Conservation (phyloP, 2,113 vertebrate species). For the Zapornia atra region DNA sequence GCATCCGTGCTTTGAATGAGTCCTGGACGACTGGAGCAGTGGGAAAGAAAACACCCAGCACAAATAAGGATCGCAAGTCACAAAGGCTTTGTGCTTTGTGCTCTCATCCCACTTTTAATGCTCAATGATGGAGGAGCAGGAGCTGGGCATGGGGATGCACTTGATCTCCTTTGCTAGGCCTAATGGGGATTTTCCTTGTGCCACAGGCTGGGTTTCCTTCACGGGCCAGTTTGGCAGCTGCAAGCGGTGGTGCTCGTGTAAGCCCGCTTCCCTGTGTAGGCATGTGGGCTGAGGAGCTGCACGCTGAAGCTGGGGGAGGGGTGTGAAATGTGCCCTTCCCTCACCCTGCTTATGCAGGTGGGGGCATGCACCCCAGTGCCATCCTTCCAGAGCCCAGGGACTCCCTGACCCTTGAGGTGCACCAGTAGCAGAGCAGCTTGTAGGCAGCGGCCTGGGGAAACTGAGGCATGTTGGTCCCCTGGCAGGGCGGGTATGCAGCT, state of each 20-base stretch:
- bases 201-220: background rate
- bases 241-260: background rate
- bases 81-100: background rate
- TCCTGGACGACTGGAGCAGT: background rate
- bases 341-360: background rate
- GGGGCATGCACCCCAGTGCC: background rate
- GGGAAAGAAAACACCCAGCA: background rate
- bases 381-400: fast-evolving
- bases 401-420: background rate
- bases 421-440: fast-evolving
- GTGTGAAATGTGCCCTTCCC: background rate
- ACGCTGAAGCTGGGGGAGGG: fast-evolving
- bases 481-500: background rate
- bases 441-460: background rate
- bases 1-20: background rate
- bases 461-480: background rate
- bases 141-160: fast-evolving
- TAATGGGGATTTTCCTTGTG: background rate
- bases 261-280: fast-evolving
- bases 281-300: fast-evolving
- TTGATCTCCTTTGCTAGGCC: background rate
- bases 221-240: fast-evolving
- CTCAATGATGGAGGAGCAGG: background rate
- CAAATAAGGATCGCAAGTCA: background rate
- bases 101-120: background rate